Evolutionary conservation across 2,113 vertebrate genomes (phyloP).

Genomic region (Naja naja): DNA sequence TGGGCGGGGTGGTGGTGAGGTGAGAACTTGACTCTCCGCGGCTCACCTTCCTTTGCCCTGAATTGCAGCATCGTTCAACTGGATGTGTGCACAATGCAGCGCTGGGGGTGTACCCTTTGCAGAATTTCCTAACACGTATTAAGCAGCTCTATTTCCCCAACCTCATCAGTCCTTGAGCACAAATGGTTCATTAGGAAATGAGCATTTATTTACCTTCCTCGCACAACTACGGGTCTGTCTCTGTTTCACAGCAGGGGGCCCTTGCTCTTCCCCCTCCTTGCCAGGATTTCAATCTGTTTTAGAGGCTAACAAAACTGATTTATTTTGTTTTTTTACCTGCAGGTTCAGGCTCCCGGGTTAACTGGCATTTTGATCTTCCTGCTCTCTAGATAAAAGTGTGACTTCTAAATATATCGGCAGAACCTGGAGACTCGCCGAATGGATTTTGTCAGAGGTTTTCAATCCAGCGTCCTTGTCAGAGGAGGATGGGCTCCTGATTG

Average conservation of each 20-base stretch:
- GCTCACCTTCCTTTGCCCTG: background rate
- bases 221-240: conserved; percentile 51
- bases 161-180: conserved; percentile 53
- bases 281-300: conserved; percentile 62
- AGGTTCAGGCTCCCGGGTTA: conserved; percentile 48
- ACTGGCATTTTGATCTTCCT: conserved; percentile 47
- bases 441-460: background rate
- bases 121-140: conserved; percentile 36
- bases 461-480: background rate
- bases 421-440: background rate
- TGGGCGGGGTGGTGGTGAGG: background rate
- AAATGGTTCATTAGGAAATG: conserved; percentile 65
- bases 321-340: conserved; percentile 54
- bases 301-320: conserved; percentile 63
- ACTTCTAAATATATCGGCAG: conserved; percentile 31
- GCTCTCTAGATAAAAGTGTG: conserved; percentile 46
- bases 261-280: conserved; percentile 48
- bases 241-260: conserved; percentile 57
- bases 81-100: conserved; percentile 15
- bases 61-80: background rate
- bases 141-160: conserved; percentile 47
- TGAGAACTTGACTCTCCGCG: background rate
- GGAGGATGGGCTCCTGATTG: background rate
- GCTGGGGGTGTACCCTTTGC: conserved; percentile 21
- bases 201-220: conserved; percentile 66